phyloP scores from a whole-genome alignment of 2,888 invertebrate genomes.

The Brachylomia viminalis region DNA sequence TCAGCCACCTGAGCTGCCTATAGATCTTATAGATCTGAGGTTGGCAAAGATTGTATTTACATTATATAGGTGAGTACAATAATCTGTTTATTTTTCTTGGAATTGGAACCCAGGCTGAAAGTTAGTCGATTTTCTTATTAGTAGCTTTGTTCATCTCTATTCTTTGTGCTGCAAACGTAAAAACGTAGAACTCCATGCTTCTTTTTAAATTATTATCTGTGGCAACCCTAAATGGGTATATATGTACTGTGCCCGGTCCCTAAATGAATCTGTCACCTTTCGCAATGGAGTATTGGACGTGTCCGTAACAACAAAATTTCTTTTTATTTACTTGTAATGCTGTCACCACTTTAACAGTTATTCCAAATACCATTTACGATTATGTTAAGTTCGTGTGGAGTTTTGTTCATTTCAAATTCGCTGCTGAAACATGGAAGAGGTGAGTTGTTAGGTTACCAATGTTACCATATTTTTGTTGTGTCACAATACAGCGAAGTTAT shows the following conservation, averaged over 20 bases:
- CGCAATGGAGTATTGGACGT: slow-evolving; percentile 87
- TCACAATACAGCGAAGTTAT: slow-evolving; percentile 72
- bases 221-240: slow-evolving; percentile 59
- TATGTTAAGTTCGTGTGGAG: slow-evolving; percentile 86
- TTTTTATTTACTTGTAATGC: slow-evolving; percentile 86
- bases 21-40: too few relatives aligned
- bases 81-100: neutral
- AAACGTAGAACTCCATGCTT: slow-evolving; percentile 26
- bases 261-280: slow-evolving; percentile 70
- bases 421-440: slow-evolving; percentile 88
- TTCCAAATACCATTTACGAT: slow-evolving; percentile 82
- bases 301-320: slow-evolving; percentile 83
- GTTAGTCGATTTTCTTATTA: slow-evolving; percentile 12
- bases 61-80: neutral
- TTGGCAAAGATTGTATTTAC: neutral
- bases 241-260: too few relatives aligned
- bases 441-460: slow-evolving; percentile 76
- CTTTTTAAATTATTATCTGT: neutral
- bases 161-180: neutral
- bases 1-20: neutral
- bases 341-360: slow-evolving; percentile 81
- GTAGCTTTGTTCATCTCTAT: neutral
- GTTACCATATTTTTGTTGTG: slow-evolving; percentile 84
- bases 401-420: slow-evolving; percentile 83
- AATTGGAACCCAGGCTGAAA: too few relatives aligned